These are phyloP conservation scores for Apoderus coryli DNA, from an alignment of 2,888 invertebrate genomes.

Conservation along the genomic window DNA sequence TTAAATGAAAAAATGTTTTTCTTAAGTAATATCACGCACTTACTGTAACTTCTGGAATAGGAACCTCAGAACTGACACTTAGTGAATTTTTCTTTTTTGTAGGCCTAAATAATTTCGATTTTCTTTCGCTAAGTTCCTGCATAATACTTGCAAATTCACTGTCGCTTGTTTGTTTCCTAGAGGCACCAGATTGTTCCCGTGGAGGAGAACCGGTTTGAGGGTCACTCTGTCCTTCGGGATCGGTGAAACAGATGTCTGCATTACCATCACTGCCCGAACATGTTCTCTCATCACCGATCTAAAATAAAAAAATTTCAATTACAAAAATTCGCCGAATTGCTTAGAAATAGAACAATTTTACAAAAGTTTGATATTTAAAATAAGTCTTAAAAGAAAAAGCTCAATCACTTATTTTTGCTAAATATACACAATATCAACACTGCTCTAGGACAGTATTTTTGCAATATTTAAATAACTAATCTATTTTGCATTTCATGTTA, in stretches of 20 bases:
- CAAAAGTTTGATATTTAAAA: too few species aligned
- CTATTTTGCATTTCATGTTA: too few species aligned
- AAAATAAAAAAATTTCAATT: too few species aligned
- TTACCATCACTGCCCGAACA: constrained; percentile 41
- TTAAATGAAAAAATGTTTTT: too few species aligned
- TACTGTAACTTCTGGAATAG: constrained; percentile 28
- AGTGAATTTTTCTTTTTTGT: constrained; percentile 52
- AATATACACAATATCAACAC: too few species aligned
- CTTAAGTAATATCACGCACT: too few species aligned
- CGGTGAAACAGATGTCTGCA: constrained; percentile 41
- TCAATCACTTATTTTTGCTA: too few species aligned
- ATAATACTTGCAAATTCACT: constrained; percentile 24
- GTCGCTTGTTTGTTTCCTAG: constrained; percentile 23
- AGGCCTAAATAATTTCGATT: constrained; percentile 52
- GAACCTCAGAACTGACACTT: constrained; percentile 35
- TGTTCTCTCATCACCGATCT: constrained; percentile 27
- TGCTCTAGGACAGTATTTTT: too few species aligned
- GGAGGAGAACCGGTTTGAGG: constrained; percentile 43
- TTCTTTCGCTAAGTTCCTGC: constrained; percentile 33
- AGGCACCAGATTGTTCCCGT: constrained; percentile 32
- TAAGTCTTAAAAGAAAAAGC: too few species aligned
- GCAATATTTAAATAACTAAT: too few species aligned
- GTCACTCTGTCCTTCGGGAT: constrained; percentile 55
- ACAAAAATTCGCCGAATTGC: too few species aligned
- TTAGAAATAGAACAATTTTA: too few species aligned